Evolutionary conservation across 2,113 vertebrate species (phyloP), one percentile per base, ranked within the genome.

Genomic region (Antigone vipio): DNA sequence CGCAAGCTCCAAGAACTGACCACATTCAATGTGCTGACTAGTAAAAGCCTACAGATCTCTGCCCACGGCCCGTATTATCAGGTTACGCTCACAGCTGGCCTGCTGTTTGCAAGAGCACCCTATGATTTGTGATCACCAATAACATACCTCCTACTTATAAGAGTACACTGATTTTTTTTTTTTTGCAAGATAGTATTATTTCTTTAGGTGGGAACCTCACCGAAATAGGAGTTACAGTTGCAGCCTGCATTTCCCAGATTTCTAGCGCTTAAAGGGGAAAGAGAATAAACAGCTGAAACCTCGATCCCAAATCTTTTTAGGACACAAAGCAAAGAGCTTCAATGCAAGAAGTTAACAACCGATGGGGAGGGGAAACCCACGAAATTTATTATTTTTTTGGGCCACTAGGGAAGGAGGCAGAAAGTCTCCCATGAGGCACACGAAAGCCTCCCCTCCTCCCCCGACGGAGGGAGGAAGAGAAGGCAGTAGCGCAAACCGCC

Each of bases 41-140:
- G 32, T 12, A 52, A 24, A 68, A 14, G 19, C 3, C 23, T 20
- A 15, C 16, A 24, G 29, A 71, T 24, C 23, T n/a, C 53, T 72
- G 40, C 35, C 16, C 40, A 9, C 0, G 11, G 18, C 13, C 69
- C 4, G 3, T 7, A 5, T 40, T 8, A 6, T 18, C 7, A 9
- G 13, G 6, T 9, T 11, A 42, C 1, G 5, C 24, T 50, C 35
- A 1, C 11, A 49, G 16, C 0, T 18, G 9, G 6, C 22, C 27
- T 15, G 21, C 27, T 58, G 18, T 9, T 12, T 44, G 27, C 34
- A 49, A 34, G 6, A 30, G 22, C 22, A 19, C 14, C 38, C 24
- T 26, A 9, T 1, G 5, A 8, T 7, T 15, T 47, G 18, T 11
- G 15, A 66, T 15, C 24, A 9, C 5, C 5, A 11, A 7, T 12